phyloP scores from a whole-genome alignment of 2,113 vertebrate species.

The Neofelis nebulosa region DNA sequence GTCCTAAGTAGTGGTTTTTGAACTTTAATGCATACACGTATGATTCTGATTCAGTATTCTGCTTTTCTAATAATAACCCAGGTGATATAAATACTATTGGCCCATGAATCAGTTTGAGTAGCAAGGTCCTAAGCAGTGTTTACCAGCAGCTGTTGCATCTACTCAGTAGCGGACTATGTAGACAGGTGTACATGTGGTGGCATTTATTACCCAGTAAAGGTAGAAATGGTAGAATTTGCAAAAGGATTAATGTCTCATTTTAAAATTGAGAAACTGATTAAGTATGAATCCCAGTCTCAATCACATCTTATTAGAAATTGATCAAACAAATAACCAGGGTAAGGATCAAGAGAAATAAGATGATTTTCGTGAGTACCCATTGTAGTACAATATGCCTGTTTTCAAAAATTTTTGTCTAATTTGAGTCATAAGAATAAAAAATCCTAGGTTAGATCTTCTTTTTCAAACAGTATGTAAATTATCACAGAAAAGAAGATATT shows the following conservation, averaged over 20 bases:
- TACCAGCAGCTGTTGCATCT: not conserved
- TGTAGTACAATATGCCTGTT: not conserved
- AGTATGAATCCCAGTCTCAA: not conserved
- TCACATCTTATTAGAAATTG: conserved; percentile 5
- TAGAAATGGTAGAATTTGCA: not conserved
- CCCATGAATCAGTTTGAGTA: not conserved
- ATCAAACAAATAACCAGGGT: not conserved
- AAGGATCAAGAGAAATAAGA: not conserved
- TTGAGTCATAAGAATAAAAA: conserved; percentile 7
- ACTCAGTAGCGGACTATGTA: not conserved
- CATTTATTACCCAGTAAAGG: not conserved
- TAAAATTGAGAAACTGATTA: conserved; percentile 24
- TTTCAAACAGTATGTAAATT: not conserved
- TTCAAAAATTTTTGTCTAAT: not conserved
- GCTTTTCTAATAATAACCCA: conserved; percentile 4
- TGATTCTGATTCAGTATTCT: not conserved
- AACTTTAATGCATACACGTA: not conserved
- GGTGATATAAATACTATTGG: not conserved
- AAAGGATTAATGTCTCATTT: not conserved
- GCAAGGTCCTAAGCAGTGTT: not conserved
- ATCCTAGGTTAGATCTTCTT: not conserved
- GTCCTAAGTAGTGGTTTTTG: not conserved
- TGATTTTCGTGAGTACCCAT: not conserved
- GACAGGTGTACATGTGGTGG: not conserved
- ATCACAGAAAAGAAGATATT: not conserved